These are phyloP conservation scores for Scomber japonicus DNA, from an alignment of 2,113 vertebrate genomes.

Conservation along the genomic window DNA sequence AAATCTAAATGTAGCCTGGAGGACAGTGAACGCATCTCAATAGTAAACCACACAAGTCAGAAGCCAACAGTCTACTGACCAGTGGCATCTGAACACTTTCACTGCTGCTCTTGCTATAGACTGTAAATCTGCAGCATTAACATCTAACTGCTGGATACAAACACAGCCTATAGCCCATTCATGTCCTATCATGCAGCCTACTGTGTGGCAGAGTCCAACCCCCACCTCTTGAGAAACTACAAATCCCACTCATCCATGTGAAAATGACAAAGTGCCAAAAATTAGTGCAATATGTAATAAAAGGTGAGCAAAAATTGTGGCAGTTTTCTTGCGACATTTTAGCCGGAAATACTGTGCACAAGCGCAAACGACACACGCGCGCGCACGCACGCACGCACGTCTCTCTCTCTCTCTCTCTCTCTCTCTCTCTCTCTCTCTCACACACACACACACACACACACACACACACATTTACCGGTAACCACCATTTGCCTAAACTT, in stretches of 20 bases:
- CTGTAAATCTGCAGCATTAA: conserved; percentile 25
- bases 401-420: too few relatives aligned
- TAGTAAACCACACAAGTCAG: conserved; percentile 18
- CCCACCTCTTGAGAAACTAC: conserved; percentile 21
- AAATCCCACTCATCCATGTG: conserved; percentile 33
- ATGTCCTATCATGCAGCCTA: not conserved
- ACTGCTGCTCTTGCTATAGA: conserved; percentile 18
- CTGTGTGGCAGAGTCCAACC: not conserved
- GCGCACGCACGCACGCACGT: conserved; percentile 18
- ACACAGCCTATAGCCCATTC: not conserved
- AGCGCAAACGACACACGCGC: not conserved
- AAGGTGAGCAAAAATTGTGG: not conserved
- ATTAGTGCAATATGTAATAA: not conserved
- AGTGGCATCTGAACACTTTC: conserved; percentile 19
- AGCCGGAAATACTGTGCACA: not conserved
- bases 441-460: not conserved
- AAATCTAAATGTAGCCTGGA: conserved; percentile 49
- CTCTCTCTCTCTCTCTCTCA: too few relatives aligned
- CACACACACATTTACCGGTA: too few relatives aligned
- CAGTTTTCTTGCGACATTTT: not conserved
- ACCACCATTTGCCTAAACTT: too few relatives aligned
- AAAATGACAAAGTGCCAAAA: conserved; percentile 36
- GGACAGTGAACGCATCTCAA: conserved; percentile 28
- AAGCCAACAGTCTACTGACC: conserved; percentile 16
- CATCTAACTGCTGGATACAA: not conserved